phyloP scores from a whole-genome alignment of 1,140 invertebrate species.

The Lineus longissimus region DNA sequence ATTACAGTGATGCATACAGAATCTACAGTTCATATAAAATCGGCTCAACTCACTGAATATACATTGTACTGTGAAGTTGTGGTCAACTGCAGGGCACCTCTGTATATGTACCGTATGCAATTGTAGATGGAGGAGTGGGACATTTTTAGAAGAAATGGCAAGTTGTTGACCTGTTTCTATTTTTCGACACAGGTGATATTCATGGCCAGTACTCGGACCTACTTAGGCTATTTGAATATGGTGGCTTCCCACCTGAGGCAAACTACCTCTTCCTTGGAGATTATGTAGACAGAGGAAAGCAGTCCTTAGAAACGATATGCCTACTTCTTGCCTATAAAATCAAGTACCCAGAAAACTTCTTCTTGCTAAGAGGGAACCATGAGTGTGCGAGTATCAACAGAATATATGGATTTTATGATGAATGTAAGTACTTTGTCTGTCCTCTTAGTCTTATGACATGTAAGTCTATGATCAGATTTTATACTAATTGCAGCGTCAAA shows the following conservation, averaged over 20 bases:
- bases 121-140: no score
- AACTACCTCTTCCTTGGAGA: constrained; percentile 60
- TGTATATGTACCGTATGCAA: no score
- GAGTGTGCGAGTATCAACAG: constrained; percentile 66
- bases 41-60: no score
- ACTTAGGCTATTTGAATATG: constrained; percentile 59
- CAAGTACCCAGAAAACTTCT: constrained; percentile 63
- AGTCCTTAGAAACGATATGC: constrained; percentile 59
- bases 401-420: constrained; percentile 60
- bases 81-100: no score
- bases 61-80: no score
- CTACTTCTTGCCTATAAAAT: constrained; percentile 54
- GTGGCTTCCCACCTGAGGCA: constrained; percentile 60
- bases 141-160: no score
- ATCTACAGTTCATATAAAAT: no score
- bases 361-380: constrained; percentile 66
- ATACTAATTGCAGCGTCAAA: no score
- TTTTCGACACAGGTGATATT: constrained; percentile 64
- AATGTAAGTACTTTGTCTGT: constrained; percentile 46
- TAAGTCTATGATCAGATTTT: no score
- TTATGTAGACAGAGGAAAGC: constrained; percentile 61
- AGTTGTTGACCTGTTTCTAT: no score
- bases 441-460: no score
- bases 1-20: no score
- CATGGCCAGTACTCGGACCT: constrained; percentile 62